Evolutionary conservation across 2,113 vertebrate species (phyloP).

Genomic region (Hyperoodon ampullatus): DNA sequence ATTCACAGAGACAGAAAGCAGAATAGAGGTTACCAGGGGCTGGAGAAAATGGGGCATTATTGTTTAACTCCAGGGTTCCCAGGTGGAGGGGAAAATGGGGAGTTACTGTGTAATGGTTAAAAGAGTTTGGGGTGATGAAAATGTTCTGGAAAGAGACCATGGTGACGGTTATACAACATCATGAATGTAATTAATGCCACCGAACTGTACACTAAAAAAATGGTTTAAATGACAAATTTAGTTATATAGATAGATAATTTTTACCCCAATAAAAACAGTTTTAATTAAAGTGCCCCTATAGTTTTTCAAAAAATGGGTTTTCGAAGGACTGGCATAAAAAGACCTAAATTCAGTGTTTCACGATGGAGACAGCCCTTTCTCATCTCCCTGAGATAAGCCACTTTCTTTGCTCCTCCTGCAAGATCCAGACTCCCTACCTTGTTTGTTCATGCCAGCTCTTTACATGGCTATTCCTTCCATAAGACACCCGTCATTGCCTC

Average conservation of each 20-base stretch:
- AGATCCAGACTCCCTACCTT: neutral
- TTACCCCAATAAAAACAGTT: neutral
- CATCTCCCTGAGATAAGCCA: neutral
- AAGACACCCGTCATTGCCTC: neutral
- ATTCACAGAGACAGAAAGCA: neutral
- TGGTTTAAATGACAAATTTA: neutral
- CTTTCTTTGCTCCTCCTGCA: neutral
- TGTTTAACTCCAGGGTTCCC: neutral
- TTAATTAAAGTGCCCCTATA: neutral
- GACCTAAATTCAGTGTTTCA: neutral
- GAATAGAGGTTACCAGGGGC: neutral
- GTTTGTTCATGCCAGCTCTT: neutral
- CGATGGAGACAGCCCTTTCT: neutral
- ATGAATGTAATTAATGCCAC: neutral
- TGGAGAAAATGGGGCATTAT: neutral
- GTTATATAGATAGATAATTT: neutral
- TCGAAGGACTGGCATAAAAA: neutral
- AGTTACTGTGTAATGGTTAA: neutral
- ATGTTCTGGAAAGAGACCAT: neutral
- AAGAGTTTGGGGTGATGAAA: neutral
- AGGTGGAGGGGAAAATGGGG: neutral
- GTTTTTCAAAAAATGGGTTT: too few relatives aligned
- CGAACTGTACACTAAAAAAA: neutral
- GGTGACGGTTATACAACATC: neutral
- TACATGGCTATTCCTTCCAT: fast-evolving